A percentile compares a stretch with the other conserved stretches of the same genome.
Evolutionary conservation across 2,888 invertebrate species (phyloP).

Genomic region (Baronia brevicornis): DNA sequence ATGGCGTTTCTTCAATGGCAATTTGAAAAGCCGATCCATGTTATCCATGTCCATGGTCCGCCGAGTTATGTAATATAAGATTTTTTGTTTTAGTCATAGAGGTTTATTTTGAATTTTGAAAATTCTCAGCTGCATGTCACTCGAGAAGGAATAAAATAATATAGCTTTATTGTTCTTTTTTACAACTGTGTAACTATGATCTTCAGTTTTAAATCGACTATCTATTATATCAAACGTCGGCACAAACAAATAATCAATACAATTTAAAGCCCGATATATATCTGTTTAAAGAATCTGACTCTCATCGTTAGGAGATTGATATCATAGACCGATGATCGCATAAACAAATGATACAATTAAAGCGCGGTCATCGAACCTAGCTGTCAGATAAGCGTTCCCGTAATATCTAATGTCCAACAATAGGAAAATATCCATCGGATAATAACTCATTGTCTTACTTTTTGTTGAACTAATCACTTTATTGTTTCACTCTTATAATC

Average conservation of each 20-base stretch:
- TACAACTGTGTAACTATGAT: too few species aligned
- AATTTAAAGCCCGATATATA: slow-evolving; percentile 22
- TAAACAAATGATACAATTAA: slow-evolving; percentile 66
- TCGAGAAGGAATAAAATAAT: too few species aligned
- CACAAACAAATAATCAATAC: slow-evolving; percentile 9
- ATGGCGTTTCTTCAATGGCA: too few species aligned
- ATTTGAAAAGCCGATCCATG: too few species aligned
- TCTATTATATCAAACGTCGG: too few species aligned
- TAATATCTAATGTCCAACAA: slow-evolving; percentile 53
- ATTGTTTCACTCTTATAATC: slow-evolving; percentile 72
- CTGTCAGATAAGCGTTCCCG: slow-evolving; percentile 48
- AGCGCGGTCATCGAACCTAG: slow-evolving; percentile 50
- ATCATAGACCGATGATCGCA: slow-evolving; percentile 57
- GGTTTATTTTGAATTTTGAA: too few species aligned
- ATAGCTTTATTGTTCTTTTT: too few species aligned
- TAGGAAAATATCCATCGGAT: slow-evolving; percentile 62
- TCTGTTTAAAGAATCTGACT: slow-evolving; percentile 53
- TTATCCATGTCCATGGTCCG: too few species aligned
- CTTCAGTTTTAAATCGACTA: too few species aligned
- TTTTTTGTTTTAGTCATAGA: too few species aligned
- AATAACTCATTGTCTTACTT: slow-evolving; percentile 74
- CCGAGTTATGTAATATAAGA: too few species aligned
- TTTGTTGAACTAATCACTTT: slow-evolving; percentile 73
- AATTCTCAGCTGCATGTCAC: too few species aligned
- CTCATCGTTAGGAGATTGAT: slow-evolving; percentile 64